Conservation (phyloP, 2,888 invertebrate genomes). For the Cheilosia vulpina region DNA sequence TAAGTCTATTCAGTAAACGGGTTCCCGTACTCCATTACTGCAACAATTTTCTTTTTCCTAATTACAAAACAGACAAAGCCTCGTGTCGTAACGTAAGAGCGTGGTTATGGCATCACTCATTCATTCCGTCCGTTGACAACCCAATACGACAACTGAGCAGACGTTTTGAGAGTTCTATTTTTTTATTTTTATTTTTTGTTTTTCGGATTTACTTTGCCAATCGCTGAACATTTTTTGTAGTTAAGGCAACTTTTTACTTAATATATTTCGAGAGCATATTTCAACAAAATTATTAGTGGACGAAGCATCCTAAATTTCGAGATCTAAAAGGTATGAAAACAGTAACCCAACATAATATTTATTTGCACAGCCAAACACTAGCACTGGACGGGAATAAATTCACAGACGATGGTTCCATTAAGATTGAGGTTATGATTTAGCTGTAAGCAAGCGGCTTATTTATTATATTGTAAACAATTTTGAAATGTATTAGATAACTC, state of each 20-base stretch:
- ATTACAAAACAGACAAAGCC: background rate
- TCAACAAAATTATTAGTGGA: constrained; percentile 2
- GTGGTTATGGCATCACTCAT: constrained; percentile 43
- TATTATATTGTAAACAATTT: constrained; percentile 43
- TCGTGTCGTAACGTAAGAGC: constrained; percentile 1
- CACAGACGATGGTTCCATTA: background rate
- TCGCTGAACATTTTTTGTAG: constrained; percentile 47
- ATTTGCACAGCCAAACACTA: background rate
- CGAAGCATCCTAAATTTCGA: background rate
- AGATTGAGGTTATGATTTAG: constrained; percentile 46
- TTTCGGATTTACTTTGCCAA: constrained; percentile 54
- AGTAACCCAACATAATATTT: background rate
- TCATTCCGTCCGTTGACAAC: constrained; percentile 40
- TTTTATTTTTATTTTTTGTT: constrained; percentile 24
- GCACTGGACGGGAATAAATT: background rate
- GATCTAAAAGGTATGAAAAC: constrained; percentile 8
- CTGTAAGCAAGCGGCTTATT: constrained; percentile 47
- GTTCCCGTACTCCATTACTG: no score
- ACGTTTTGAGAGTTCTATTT: constrained; percentile 7
- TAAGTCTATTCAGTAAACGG: no score
- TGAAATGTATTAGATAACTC: constrained; percentile 21
- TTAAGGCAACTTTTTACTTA: constrained; percentile 5
- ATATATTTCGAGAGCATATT: constrained; percentile 1
- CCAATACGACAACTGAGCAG: constrained; percentile 2
- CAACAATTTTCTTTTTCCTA: background rate